Evolutionary conservation across 1,140 invertebrate genomes (phyloP), one percentile per base, ranked within the genome.

Genomic region (Micrasema minimum): DNA sequence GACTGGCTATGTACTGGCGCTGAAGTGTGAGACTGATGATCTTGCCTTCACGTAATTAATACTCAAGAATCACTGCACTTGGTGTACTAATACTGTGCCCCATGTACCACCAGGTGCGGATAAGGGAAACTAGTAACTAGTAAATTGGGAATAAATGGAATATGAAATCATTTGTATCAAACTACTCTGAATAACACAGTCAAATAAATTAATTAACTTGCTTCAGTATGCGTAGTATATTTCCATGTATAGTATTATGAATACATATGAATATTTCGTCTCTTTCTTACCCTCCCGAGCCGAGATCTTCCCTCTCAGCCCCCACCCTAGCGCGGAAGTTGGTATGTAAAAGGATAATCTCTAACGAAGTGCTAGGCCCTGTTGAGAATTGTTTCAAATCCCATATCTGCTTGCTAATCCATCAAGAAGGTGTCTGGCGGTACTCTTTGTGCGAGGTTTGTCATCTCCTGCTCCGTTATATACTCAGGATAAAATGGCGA

Each of bases 341-440:
- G 38, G 35, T 38, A 61, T 68, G 16, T 67, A 75, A 75, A 75
- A 75, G 66, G 73, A 75, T 75, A 75, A 75, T 75, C 73, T 71
- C 66, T 72, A 69, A 69, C 48, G 66, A 75, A 75, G 74, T 75
- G 74, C 70, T 66, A 67, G 70, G 61, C 67, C 69, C 66, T 75
- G 74, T 75, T 72, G 74, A 75, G 74, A 70, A 66, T 75, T 75
- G 74, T 69, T 62, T 45, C 74, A 75, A 75, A 75, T 75, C 74
- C 74, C 74, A 72, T 70, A 69, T 70, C 74, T 70, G 62, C 70
- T 69, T 65, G 74, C 61, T 66, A 71, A 75, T 75, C 74, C 74
- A 75, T 75, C 74, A 75, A 75, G 70, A 41, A 46, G 41, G 23
- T 67, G 65, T 67, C 65, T 66, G 26, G 26, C 26, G 12, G 41